phyloP scores from a whole-genome alignment of 2,113 vertebrate species.

The Cnemophilus loriae region DNA sequence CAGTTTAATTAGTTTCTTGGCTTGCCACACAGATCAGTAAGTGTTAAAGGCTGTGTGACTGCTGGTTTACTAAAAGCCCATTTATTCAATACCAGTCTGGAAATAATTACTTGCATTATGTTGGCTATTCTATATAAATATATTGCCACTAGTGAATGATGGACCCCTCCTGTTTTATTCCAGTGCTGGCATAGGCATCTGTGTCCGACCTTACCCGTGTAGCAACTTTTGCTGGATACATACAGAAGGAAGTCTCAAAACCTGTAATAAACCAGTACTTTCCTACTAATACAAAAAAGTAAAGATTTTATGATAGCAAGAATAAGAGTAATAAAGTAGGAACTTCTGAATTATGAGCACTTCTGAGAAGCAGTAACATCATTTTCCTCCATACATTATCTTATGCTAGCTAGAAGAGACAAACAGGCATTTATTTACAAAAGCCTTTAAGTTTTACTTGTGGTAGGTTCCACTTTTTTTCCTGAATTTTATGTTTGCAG shows the following conservation, averaged over 20 bases:
- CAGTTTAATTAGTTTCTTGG: constrained; percentile 39
- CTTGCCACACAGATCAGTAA: background rate
- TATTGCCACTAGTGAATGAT: background rate
- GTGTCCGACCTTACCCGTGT: background rate
- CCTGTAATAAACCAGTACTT: background rate
- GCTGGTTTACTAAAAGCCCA: background rate
- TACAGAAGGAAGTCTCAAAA: background rate
- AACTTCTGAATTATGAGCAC: background rate
- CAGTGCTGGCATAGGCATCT: background rate
- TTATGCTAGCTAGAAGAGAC: background rate
- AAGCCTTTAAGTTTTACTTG: background rate
- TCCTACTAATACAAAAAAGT: background rate
- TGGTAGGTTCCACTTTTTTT: background rate
- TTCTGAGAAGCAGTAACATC: background rate
- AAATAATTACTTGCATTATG: background rate
- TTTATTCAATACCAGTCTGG: background rate
- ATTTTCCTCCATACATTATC: background rate
- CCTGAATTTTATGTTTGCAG: background rate
- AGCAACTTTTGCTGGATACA: background rate
- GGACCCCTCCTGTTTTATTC: background rate
- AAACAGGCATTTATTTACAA: background rate
- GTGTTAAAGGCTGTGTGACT: constrained; percentile 4
- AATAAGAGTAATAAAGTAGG: background rate
- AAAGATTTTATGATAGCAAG: background rate
- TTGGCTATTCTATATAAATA: background rate